phyloP scores from a whole-genome alignment of 2,113 vertebrate genomes.

The Amphiprion percula region DNA sequence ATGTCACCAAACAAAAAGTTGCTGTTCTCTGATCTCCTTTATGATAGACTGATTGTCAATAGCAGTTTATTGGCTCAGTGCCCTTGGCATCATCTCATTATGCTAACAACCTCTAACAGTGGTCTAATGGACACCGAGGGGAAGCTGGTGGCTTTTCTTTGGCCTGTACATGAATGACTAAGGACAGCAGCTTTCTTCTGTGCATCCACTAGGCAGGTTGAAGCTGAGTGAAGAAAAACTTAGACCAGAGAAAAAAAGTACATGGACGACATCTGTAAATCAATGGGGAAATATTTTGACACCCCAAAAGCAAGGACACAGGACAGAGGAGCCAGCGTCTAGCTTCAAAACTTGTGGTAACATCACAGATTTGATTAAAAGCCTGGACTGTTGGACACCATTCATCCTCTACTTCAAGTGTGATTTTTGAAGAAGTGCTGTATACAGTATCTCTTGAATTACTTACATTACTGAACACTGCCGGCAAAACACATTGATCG shows the following conservation, averaged over 20 bases:
- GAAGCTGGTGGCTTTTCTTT: not conserved
- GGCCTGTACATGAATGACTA: slow-evolving; percentile 6
- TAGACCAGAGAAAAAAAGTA: not conserved
- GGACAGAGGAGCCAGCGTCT: no score
- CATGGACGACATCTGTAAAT: no score
- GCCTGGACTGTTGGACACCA: no score
- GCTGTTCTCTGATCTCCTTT: not conserved
- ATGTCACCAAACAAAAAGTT: not conserved
- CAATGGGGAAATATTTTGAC: no score
- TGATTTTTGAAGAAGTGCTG: no score
- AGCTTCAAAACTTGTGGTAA: no score
- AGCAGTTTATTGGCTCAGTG: slow-evolving; percentile 3
- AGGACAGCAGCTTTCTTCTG: not conserved
- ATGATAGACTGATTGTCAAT: not conserved
- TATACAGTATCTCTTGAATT: not conserved
- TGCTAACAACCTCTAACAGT: not conserved
- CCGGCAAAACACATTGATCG: not conserved
- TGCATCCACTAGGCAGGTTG: slow-evolving; percentile 6
- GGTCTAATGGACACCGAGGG: not conserved
- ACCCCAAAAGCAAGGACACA: no score
- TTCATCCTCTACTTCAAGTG: no score
- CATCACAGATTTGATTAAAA: no score
- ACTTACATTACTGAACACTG: not conserved
- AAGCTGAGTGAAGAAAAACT: not conserved
- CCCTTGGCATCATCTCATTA: slow-evolving; percentile 13